Percentiles rank a stretch among this genome's conserved stretches.
Evolutionary conservation across 2,888 invertebrate genomes (phyloP).

Genomic region (Phengaris arion): DNA sequence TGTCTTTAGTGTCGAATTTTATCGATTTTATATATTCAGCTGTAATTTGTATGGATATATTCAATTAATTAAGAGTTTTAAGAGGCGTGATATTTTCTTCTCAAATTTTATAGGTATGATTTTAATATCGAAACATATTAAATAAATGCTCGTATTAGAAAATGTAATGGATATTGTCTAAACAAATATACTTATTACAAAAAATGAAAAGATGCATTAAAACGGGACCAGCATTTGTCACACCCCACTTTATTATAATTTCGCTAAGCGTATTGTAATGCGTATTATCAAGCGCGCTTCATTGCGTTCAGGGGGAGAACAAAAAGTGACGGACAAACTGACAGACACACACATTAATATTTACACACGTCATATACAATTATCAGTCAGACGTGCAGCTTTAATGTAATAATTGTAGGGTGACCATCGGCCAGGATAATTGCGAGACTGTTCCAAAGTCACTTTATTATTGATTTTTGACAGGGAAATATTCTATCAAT

Average conservation of each 20-base stretch:
- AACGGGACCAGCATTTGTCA: slow-evolving; percentile 16
- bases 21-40: slow-evolving; percentile 8
- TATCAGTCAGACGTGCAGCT: slow-evolving; percentile 46
- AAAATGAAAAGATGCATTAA: slow-evolving; percentile 16
- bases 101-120: not conserved
- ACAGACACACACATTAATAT: slow-evolving; percentile 56
- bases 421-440: slow-evolving; percentile 22
- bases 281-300: slow-evolving; percentile 23
- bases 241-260: slow-evolving; percentile 13
- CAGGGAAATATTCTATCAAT: not conserved
- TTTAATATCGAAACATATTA: not conserved
- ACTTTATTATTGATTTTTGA: not conserved
- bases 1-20: not conserved
- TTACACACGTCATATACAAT: slow-evolving; percentile 56
- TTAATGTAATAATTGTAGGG: slow-evolving; percentile 43
- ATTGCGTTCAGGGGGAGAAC: slow-evolving; percentile 39
- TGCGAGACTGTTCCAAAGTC: slow-evolving; percentile 5
- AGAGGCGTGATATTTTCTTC: not conserved
- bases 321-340: slow-evolving; percentile 45
- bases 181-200: not conserved
- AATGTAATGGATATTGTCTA: not conserved
- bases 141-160: not conserved
- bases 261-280: slow-evolving; percentile 21
- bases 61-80: not conserved
- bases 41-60: slow-evolving; percentile 12